Percentiles rank a stretch among this genome's conserved stretches.
Evolutionary conservation across 2,113 vertebrate species (phyloP).

Genomic region (Silurus glanis): DNA sequence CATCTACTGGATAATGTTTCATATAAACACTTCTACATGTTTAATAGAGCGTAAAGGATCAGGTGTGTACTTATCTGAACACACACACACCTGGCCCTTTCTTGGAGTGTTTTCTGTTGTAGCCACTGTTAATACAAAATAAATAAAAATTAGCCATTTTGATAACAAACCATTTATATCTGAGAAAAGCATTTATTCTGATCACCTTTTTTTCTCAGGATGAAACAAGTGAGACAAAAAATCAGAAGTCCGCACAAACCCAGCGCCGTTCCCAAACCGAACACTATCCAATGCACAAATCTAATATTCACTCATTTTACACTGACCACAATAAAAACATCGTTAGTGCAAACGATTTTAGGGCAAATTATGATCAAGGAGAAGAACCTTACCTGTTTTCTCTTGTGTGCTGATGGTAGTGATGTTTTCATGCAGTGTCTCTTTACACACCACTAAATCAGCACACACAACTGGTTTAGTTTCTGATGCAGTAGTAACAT

Average conservation of each 20-base stretch:
- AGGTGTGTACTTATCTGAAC: not conserved
- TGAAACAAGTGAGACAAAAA: not conserved
- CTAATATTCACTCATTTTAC: not conserved
- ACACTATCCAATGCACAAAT: not conserved
- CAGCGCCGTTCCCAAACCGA: not conserved
- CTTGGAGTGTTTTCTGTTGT: not conserved
- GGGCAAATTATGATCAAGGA: not conserved
- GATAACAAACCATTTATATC: not conserved
- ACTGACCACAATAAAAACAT: not conserved
- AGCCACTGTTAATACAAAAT: not conserved
- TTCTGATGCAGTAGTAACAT: not conserved
- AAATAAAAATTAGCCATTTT: not conserved
- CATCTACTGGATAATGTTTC: no score
- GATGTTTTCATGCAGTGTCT: not conserved
- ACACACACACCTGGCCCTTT: not conserved
- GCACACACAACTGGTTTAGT: not conserved
- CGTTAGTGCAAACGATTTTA: not conserved
- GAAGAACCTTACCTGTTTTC: not conserved
- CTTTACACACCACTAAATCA: not conserved
- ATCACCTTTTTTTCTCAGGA: not conserved
- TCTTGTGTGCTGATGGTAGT: not conserved
- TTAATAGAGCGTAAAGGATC: not conserved
- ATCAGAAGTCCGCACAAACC: not conserved
- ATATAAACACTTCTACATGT: no score
- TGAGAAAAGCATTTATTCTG: not conserved